Base-by-base conservation (phyloP, 2,113 vertebrate genomes). In the Nestor notabilis region DNA sequence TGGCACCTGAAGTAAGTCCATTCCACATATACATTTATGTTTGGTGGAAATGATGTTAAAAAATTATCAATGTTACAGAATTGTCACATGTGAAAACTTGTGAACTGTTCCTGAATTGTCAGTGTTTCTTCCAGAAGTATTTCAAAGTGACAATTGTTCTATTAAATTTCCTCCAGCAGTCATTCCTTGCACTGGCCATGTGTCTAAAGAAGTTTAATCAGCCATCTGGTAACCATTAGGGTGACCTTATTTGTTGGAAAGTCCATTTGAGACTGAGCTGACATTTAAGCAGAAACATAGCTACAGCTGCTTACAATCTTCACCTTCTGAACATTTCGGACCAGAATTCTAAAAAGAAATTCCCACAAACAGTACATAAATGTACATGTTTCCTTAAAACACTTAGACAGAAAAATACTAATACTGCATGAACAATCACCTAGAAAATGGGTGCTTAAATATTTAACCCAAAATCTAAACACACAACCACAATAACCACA, bases 11-110 rank as follows among this genome's bases (percentile, higher is more conserved):
- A 74, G 27, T 46, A 13, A 50, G 13, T 25, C 29, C 35, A 44
- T 70, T 53, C 52, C 17, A 9, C 3, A 6, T 21, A 29, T 0
- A 1, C 31, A 53, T 16, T 47, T n/a, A 74, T 0, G 0, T 80
- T 58, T 86, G 16, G 33, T 3, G 6, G 33, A 78, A 75, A 39
- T 52, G 7, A 14, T 33, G 47, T 12, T 55, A 70, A 72, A 89
- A 90, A 10, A 61, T 8, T 6, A 70, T 8, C 10, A 53, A 41
- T 33, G 3, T 35, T 44, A 68, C 20, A 75, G 33, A 64, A 78
- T 10, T 50, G 9, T 64, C 53, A 37, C 8, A 24, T 0, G 0
- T 39, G 35, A 83, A 69, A 87, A 43, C 4, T 31, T 75, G 11
- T 27, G 17, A 12, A 43, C 4, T 18, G 5, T 10, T 75, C 16